These are phyloP conservation scores for Takifugu bimaculatus DNA, from an alignment of 2,113 vertebrate species.

Conservation along the genomic window DNA sequence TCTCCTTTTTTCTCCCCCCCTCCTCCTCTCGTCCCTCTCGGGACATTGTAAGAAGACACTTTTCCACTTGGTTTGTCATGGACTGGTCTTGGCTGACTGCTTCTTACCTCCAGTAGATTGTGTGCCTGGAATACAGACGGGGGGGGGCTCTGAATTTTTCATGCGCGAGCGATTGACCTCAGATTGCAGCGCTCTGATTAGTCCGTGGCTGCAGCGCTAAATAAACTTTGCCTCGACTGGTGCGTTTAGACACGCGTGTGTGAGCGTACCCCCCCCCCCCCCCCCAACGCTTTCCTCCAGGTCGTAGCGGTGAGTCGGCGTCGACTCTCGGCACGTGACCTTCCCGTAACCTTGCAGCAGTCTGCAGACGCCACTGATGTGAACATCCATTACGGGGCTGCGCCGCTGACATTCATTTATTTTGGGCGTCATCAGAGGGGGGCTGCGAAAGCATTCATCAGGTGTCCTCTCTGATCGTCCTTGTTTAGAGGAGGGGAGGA, in stretches of 20 bases:
- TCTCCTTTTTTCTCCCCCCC: constrained; percentile 2
- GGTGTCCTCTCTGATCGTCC: constrained; percentile 54
- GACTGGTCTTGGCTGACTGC: constrained; percentile 35
- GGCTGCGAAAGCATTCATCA: constrained; percentile 37
- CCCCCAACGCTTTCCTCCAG: not conserved
- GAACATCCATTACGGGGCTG: constrained; percentile 15
- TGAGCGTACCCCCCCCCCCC: not conserved
- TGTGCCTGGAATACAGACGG: constrained; percentile 17
- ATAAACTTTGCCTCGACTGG: too few species aligned
- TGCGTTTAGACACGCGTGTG: not conserved
- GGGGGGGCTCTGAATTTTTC: constrained; percentile 18
- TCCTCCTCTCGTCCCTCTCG: constrained; percentile 25
- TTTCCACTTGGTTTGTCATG: constrained; percentile 53
- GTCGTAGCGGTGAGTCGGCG: too few species aligned
- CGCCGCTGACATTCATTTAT: constrained; percentile 57
- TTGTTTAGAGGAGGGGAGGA: constrained; percentile 43
- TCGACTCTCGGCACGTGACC: not conserved
- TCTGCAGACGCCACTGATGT: constrained; percentile 13
- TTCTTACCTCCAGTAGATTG: constrained; percentile 21
- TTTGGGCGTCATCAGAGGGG: constrained; percentile 43
- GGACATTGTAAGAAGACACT: constrained; percentile 51
- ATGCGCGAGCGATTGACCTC: constrained; percentile 14
- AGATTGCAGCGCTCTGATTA: constrained; percentile 33
- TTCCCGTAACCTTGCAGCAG: constrained; percentile 25
- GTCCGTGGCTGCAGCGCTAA: not conserved